A percentile compares a stretch with the other conserved stretches of the same genome.
Conservation (phyloP, 2,888 invertebrate genomes). For the Sphecodes monilicornis region DNA sequence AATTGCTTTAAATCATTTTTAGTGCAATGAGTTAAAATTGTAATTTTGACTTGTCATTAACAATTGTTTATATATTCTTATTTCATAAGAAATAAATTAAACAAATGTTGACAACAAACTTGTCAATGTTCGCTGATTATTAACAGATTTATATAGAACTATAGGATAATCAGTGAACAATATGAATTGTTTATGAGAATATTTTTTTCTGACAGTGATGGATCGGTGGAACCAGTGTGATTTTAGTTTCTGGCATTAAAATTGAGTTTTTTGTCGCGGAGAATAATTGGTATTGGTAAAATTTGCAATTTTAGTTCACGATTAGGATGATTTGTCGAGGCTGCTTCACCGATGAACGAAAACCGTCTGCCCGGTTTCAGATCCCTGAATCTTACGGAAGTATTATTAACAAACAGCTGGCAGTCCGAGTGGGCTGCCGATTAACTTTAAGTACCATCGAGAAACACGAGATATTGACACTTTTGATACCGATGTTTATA, state of each 20-base stretch:
- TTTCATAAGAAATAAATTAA: too few relatives aligned
- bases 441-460: slow-evolving; percentile 79
- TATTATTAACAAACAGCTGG: slow-evolving; percentile 51
- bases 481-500: slow-evolving; percentile 78
- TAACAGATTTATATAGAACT: not conserved
- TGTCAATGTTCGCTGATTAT: not conserved
- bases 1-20: too few relatives aligned
- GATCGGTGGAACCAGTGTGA: too few relatives aligned
- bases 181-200: too few relatives aligned
- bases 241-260: too few relatives aligned
- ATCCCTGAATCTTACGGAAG: slow-evolving; percentile 47
- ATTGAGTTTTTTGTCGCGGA: too few relatives aligned
- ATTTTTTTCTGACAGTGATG: too few relatives aligned
- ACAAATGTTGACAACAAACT: too few relatives aligned
- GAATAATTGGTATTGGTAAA: too few relatives aligned
- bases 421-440: slow-evolving; percentile 58
- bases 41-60: too few relatives aligned
- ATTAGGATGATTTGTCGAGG: slow-evolving; percentile 15
- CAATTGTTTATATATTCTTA: too few relatives aligned
- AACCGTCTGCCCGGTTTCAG: slow-evolving; percentile 23
- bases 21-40: too few relatives aligned
- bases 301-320: not conserved
- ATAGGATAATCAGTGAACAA: not conserved
- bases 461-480: slow-evolving; percentile 80
- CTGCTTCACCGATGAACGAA: slow-evolving; percentile 26